phyloP scores from a whole-genome alignment of 2,888 invertebrate genomes.

The Barypeithes pellucidus region DNA sequence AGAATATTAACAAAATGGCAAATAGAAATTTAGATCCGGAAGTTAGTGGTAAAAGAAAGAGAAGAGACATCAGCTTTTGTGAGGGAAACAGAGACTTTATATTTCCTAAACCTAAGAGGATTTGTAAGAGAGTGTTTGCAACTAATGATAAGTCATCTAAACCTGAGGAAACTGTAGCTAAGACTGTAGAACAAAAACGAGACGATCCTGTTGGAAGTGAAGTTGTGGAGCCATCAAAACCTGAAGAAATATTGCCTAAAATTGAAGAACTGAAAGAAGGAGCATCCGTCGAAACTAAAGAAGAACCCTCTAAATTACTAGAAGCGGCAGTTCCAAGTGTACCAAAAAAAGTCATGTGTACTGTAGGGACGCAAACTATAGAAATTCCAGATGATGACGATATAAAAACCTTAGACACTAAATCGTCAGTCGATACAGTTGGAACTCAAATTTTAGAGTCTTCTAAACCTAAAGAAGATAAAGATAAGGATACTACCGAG shows the following conservation, averaged over 20 bases:
- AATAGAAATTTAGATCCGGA: neutral
- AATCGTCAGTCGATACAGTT: neutral
- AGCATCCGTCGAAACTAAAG: neutral
- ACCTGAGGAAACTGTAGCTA: neutral
- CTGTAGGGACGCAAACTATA: constrained; percentile 4
- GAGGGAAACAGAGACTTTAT: neutral
- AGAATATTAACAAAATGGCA: neutral
- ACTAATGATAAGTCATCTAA: neutral
- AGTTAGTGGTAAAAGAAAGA: neutral
- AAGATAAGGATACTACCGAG: neutral
- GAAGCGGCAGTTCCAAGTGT: neutral
- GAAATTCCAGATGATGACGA: constrained; percentile 3
- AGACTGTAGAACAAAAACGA: neutral
- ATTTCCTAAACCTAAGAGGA: neutral
- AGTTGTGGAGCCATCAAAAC: neutral
- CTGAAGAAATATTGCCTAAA: neutral
- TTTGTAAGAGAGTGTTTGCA: neutral
- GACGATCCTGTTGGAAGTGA: neutral
- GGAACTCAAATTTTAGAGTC: neutral
- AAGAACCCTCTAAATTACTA: neutral
- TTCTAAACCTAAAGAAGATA: neutral
- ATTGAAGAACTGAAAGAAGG: neutral
- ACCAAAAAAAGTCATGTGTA: neutral
- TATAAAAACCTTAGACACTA: neutral
- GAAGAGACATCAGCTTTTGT: neutral